These are phyloP conservation scores for Anguilla pacifica DNA, from an alignment of 2,797 vertebrate species.

Conservation along the genomic window DNA sequence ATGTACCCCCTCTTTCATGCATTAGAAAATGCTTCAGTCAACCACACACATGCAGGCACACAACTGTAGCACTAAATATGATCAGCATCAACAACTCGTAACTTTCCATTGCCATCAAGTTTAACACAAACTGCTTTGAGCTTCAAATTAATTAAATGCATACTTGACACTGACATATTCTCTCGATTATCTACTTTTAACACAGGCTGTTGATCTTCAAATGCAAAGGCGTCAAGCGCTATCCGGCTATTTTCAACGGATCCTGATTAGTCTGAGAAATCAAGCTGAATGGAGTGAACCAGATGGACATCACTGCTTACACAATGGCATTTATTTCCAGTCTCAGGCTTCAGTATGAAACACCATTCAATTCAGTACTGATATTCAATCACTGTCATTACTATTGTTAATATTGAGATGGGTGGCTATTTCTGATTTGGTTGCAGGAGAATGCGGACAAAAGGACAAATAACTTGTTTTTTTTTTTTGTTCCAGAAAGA, in stretches of 20 bases:
- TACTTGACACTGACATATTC: neutral
- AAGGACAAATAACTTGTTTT: neutral
- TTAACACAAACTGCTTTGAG: neutral
- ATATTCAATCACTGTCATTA: neutral
- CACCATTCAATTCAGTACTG: conserved; percentile 18
- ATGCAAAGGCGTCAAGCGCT: conserved; percentile 23
- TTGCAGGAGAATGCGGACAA: conserved; percentile 11
- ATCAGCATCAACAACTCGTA: conserved; percentile 15
- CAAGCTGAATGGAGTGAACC: conserved; percentile 22
- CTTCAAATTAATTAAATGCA: neutral
- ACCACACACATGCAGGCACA: neutral
- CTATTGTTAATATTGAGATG: neutral
- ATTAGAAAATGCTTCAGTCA: conserved; percentile 8
- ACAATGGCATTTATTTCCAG: conserved; percentile 31
- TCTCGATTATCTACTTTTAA: conserved; percentile 14
- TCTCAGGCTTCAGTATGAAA: conserved; percentile 28
- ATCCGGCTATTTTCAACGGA: conserved; percentile 23
- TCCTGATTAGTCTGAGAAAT: conserved; percentile 4
- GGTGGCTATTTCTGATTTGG: conserved; percentile 8
- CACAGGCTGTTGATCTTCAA: neutral
- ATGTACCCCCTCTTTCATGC: neutral
- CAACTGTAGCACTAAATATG: conserved; percentile 19
- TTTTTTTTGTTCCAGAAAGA: conserved; percentile 35
- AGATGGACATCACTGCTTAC: conserved; percentile 17
- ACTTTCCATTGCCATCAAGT: conserved; percentile 5